phyloP scores from a whole-genome alignment of 2,888 invertebrate species.

The Pterobdella sp. region DNA sequence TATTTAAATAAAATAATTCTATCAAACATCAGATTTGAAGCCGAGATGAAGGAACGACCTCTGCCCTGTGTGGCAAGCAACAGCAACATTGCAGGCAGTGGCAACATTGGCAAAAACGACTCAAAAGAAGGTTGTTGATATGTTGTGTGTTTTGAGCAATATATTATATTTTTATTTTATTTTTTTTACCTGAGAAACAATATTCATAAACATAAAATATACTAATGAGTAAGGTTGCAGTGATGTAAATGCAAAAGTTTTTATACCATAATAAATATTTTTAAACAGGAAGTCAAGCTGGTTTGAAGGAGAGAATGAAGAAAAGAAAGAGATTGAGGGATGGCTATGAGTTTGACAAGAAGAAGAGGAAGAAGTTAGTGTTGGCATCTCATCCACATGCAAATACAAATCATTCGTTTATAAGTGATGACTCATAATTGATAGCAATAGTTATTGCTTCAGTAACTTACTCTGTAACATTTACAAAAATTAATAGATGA shows the following conservation, averaged over 20 bases:
- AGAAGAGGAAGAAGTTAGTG: constrained; percentile 44
- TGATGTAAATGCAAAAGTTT: too few species aligned
- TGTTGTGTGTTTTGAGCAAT: too few species aligned
- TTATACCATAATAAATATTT: background rate
- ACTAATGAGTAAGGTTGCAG: too few species aligned
- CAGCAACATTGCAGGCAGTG: background rate
- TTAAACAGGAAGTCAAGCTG: background rate
- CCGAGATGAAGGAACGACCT: constrained; percentile 90
- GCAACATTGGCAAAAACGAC: background rate
- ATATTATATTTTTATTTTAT: too few species aligned
- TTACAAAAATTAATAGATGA: background rate
- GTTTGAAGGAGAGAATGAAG: constrained; percentile 41
- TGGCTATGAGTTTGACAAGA: constrained; percentile 49
- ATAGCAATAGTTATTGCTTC: background rate
- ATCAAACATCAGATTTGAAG: constrained; percentile 81
- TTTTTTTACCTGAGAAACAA: too few species aligned
- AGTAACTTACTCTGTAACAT: background rate
- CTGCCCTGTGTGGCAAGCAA: constrained; percentile 45
- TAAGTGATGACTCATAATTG: background rate
- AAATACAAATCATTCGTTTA: too few species aligned
- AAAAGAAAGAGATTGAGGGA: constrained; percentile 48
- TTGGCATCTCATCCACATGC: background rate
- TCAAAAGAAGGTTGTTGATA: too few species aligned
- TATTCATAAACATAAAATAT: too few species aligned
- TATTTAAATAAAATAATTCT: too few species aligned